These are phyloP conservation scores for Centrocercus urophasianus DNA, from an alignment of 2,113 vertebrate species.

Conservation along the genomic window DNA sequence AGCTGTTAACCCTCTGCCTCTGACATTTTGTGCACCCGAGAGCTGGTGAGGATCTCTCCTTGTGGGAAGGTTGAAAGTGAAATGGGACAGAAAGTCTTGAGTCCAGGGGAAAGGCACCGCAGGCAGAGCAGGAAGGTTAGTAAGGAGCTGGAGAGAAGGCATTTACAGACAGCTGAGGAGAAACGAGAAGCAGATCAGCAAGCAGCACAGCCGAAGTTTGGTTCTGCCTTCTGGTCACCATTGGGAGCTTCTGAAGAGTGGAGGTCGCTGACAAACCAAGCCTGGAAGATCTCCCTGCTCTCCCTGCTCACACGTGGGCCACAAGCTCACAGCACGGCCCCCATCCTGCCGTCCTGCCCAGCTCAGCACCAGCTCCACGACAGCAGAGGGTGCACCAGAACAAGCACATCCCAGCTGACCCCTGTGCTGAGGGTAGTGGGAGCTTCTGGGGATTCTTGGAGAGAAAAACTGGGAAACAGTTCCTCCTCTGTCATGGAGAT, in stretches of 20 bases:
- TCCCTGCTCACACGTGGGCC: not conserved
- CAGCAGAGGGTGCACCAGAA: not conserved
- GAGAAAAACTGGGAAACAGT: not conserved
- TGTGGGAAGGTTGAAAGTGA: not conserved
- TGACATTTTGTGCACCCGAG: too few species aligned
- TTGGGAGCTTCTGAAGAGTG: not conserved
- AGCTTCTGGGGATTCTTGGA: not conserved
- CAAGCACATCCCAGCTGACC: not conserved
- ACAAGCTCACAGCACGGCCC: not conserved
- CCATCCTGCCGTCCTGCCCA: not conserved
- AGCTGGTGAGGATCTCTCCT: not conserved
- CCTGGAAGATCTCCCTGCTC: not conserved
- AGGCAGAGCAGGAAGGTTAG: not conserved
- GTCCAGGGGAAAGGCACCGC: not conserved
- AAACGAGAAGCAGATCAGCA: constrained; percentile 5
- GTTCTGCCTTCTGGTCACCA: not conserved
- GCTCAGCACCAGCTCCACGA: not conserved
- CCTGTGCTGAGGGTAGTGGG: too few species aligned
- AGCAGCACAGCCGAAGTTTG: not conserved
- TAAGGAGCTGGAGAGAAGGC: not conserved
- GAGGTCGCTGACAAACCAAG: not conserved
- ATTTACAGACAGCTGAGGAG: not conserved
- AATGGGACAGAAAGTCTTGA: not conserved
- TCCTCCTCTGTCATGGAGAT: not conserved
- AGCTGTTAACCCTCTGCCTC: not conserved